A percentile compares a stretch with the other conserved stretches of the same genome.
Evolutionary conservation across 2,113 vertebrate species (phyloP).

Genomic region (Festucalex cinctus): DNA sequence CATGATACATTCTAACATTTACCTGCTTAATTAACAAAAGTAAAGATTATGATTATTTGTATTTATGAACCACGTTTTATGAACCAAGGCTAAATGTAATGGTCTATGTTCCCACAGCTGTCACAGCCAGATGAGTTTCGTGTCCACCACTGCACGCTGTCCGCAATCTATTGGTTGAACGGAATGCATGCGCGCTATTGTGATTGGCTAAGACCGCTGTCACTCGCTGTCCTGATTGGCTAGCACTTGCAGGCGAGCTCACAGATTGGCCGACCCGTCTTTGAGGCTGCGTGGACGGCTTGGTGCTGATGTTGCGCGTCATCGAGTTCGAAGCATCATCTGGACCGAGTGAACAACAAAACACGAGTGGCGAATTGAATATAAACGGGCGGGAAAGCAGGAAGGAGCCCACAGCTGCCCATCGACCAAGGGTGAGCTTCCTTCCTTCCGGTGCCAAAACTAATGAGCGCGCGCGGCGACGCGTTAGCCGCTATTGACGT

Average conservation of each 20-base stretch:
- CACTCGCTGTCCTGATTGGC: constrained; percentile 32
- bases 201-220: constrained; percentile 19
- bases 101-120: neutral
- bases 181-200: neutral
- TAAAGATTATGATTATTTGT: neutral
- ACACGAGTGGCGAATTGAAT: constrained; percentile 7
- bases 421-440: constrained; percentile 38
- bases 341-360: constrained; percentile 34
- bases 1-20: too few species aligned
- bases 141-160: constrained; percentile 47
- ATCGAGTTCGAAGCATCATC: constrained; percentile 56
- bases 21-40: neutral
- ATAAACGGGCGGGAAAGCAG: constrained; percentile 2
- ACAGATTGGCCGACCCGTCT: constrained; percentile 38
- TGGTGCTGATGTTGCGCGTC: constrained; percentile 68
- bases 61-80: neutral
- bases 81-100: neutral
- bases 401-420: constrained; percentile 26
- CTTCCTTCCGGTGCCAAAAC: constrained; percentile 5
- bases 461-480: constrained; percentile 14
- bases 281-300: constrained; percentile 29
- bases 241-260: neutral
- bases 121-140: constrained; percentile 14
- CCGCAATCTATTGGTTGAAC: constrained; percentile 43
- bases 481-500: constrained; percentile 4